Base-by-base conservation (phyloP, 2,888 invertebrate genomes). In the Neoitamus cyanurus region DNA sequence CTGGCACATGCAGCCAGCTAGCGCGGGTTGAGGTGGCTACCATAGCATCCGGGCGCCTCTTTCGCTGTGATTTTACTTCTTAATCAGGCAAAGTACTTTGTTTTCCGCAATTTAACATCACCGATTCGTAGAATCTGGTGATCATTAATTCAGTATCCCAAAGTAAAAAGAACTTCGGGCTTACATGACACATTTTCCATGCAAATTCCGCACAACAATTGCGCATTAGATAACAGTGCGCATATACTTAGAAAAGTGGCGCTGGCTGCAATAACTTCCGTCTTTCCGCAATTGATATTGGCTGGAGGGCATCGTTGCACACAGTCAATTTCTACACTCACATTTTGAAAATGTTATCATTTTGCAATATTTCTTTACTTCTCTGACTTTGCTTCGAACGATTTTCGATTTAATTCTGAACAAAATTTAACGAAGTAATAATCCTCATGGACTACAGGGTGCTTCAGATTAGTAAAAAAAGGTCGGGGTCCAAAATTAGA, bases 251-350 rank as follows among this genome's bases (percentile, higher is more conserved):
- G 25, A 25, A 58, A 58, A 58, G 25, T 58, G 6, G 58, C 58
- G 58, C 58, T 58, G 58, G 20, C 58, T 58, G 25, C 25, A 58
- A 58, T 20, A 25, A 20, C 58, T 58, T 58, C 58, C 58, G 58
- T 58, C 58, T 58, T 58, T 58, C 58, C 58, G 58, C 58, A 58
- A 58, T 58, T 58, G 58, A 58, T 58, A 58, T 58, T 58, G 58
- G 58, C 58, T 58, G 58, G 58, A 58, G 58, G 58, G 20, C 58
- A 58, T 42, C 2, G n/a, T n/a, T n/a, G n/a, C 11, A 25, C 25
- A 58, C 3, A 46, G 20, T 58, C 58, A 25, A n/a, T n/a, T 4
- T n/a, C 25, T 25, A 2, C 58, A 15, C 9, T 15, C 0, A 15
- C 7, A 48, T 48, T 48, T 48, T 48, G 48, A 15, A 20, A 15